Evolutionary conservation across 2,797 vertebrate species (phyloP).

Genomic region (Nyctalus aviator): DNA sequence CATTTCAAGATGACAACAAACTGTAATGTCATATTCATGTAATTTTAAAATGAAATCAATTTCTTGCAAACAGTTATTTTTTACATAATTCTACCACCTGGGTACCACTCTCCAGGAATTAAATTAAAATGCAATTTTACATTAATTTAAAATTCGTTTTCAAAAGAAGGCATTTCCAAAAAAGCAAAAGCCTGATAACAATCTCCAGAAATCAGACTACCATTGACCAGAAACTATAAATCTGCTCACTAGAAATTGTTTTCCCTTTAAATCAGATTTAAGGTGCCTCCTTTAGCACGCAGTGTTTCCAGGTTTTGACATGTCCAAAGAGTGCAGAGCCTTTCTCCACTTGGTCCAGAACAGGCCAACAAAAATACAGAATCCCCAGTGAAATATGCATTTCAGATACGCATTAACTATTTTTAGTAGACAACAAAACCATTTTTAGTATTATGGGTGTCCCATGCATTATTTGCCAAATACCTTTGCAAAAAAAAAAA

Average conservation of each 20-base stretch:
- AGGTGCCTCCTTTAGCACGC: neutral
- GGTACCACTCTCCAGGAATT: constrained; percentile 79
- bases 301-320: constrained; percentile 85
- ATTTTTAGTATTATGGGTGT: neutral
- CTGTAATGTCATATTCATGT: constrained; percentile 67
- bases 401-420: neutral
- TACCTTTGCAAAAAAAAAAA: neutral
- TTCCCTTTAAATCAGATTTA: constrained; percentile 64
- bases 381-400: neutral
- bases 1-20: constrained; percentile 77
- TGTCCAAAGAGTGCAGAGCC: constrained; percentile 85
- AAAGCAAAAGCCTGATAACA: neutral
- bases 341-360: constrained; percentile 68
- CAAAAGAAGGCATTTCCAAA: constrained; percentile 60
- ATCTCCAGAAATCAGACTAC: constrained; percentile 54
- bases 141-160: constrained; percentile 85
- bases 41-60: constrained; percentile 79
- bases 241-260: constrained; percentile 60
- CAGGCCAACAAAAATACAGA: neutral
- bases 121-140: constrained; percentile 82
- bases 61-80: constrained; percentile 85
- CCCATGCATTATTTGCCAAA: neutral
- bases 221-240: constrained; percentile 67
- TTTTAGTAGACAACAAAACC: neutral
- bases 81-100: constrained; percentile 79